Percentiles rank a stretch among this genome's conserved stretches.
These are phyloP conservation scores for Lepidochrysops patricia DNA, from an alignment of 2,888 invertebrate genomes.

Conservation along the genomic window DNA sequence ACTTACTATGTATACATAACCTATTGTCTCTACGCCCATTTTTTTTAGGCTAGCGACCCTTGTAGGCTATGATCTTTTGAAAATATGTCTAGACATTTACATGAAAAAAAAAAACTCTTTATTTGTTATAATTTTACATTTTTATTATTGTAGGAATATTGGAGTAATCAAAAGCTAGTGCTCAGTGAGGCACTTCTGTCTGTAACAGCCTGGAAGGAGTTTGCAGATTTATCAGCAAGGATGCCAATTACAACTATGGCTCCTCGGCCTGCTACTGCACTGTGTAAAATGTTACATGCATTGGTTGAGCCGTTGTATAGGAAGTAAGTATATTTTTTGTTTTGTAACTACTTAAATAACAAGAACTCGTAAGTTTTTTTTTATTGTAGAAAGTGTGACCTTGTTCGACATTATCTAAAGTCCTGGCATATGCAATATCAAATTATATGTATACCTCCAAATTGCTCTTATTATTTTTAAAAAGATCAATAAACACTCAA, in stretches of 20 bases:
- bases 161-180: conserved; percentile 93
- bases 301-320: conserved; percentile 91
- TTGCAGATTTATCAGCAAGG: conserved; percentile 83
- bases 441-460: no score
- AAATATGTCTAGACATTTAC: background rate
- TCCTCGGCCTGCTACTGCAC: conserved; percentile 83
- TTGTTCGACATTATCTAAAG: no score
- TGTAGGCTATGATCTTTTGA: no score
- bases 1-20: no score
- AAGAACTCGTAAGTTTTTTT: no score
- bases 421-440: no score
- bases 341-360: no score
- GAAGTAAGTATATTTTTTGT: conserved; percentile 59
- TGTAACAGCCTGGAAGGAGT: conserved; percentile 93
- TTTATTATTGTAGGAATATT: conserved; percentile 50
- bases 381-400: no score
- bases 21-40: no score
- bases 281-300: conserved; percentile 87
- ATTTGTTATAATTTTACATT: conserved; percentile 4
- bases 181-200: conserved; percentile 90
- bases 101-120: background rate
- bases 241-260: conserved; percentile 88
- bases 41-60: no score
- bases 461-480: no score
- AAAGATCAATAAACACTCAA: no score